Percentiles rank a stretch among this genome's conserved stretches.
Evolutionary conservation across 2,113 vertebrate genomes (phyloP).

Genomic region (Amphiprion percula): DNA sequence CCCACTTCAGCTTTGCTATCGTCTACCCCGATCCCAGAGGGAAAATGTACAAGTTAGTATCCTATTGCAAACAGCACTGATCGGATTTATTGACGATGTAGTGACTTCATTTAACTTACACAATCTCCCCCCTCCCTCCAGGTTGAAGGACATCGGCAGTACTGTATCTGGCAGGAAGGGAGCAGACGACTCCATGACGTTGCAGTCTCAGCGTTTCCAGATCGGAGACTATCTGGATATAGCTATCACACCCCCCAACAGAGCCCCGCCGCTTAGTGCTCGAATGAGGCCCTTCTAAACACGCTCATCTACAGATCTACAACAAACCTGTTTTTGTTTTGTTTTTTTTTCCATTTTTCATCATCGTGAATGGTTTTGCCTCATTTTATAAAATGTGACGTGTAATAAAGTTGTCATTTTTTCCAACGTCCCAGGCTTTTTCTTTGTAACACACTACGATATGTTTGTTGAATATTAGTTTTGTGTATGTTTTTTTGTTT

Average conservation of each 20-base stretch:
- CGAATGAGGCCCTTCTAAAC: conserved; percentile 95
- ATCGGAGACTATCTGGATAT: conserved; percentile 98
- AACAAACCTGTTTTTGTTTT: neutral
- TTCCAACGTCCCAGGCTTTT: neutral
- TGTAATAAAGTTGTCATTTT: conserved; percentile 62
- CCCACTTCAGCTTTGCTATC: conserved; percentile 96
- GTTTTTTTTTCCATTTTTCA: neutral
- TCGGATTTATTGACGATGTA: neutral
- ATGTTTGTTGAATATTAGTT: neutral
- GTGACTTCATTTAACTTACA: too few species aligned
- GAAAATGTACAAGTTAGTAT: conserved; percentile 91
- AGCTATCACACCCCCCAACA: conserved; percentile 95
- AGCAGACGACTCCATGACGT: conserved; percentile 95
- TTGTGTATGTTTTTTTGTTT: too few species aligned
- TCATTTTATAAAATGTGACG: conserved; percentile 61
- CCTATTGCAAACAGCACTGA: neutral
- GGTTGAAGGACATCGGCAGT: conserved; percentile 96
- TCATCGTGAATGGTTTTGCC: conserved; percentile 34
- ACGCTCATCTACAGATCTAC: neutral
- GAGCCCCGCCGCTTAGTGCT: conserved; percentile 90
- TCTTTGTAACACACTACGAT: neutral
- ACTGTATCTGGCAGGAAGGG: conserved; percentile 96
- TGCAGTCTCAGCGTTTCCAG: conserved; percentile 98
- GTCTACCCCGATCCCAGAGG: conserved; percentile 95
- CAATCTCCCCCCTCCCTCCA: conserved; percentile 49